phyloP scores from a whole-genome alignment of 2,797 vertebrate species.

The Galago senegalensis region DNA sequence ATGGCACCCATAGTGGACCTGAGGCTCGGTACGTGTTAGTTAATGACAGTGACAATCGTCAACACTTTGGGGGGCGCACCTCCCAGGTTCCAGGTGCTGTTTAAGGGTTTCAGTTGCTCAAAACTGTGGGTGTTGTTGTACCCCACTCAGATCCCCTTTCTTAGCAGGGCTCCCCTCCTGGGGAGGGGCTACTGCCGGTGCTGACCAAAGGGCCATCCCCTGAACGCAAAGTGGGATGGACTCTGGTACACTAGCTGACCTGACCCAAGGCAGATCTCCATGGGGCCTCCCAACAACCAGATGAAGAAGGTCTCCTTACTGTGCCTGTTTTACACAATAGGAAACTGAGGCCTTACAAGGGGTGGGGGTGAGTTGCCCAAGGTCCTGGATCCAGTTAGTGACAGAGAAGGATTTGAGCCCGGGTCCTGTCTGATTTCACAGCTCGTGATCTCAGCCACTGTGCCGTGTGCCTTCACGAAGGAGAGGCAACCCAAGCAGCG shows the following conservation, averaged over 20 bases:
- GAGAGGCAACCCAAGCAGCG: neutral
- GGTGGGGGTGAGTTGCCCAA: neutral
- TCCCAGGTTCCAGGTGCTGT: no score
- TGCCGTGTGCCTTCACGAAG: neutral
- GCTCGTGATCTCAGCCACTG: neutral
- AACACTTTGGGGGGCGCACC: neutral
- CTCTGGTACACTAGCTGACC: neutral
- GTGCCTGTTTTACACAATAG: neutral
- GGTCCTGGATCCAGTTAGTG: neutral
- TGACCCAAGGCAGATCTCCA: neutral
- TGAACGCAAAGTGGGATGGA: no score
- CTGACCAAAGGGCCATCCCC: neutral
- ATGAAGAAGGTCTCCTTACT: neutral
- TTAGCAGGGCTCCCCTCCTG: neutral
- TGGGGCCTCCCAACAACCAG: neutral
- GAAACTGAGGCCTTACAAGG: neutral
- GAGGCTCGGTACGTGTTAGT: neutral
- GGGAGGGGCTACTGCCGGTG: neutral
- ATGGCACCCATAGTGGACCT: rapidly evolving
- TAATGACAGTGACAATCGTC: rapidly evolving
- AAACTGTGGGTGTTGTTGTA: rapidly evolving
- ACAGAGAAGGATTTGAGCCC: neutral
- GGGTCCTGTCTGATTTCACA: neutral
- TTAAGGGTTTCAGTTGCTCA: neutral
- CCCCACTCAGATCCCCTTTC: neutral